These are phyloP conservation scores for Eptesicus fuscus DNA, from an alignment of 2,113 vertebrate genomes.

Conservation along the genomic window DNA sequence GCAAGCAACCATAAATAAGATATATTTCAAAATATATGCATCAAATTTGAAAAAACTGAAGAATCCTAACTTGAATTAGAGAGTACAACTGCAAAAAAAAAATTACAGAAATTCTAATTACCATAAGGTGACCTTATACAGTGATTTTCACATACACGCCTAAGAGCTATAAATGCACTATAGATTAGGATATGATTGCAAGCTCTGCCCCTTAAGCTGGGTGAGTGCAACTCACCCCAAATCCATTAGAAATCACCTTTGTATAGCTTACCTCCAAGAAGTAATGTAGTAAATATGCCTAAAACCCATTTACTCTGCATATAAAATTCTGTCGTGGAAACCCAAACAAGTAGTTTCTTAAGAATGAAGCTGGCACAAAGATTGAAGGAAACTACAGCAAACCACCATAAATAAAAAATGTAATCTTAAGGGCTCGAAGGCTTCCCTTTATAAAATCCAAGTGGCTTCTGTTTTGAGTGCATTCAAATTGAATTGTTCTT, in stretches of 20 bases:
- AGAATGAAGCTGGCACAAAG: background rate
- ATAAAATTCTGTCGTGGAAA: slow-evolving; percentile 15
- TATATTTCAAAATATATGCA: background rate
- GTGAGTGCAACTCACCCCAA: background rate
- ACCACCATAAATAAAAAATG: background rate
- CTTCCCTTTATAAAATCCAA: background rate
- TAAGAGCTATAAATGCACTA: background rate
- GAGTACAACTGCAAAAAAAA: background rate
- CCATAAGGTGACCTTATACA: background rate
- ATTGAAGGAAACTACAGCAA: background rate
- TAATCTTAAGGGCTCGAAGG: background rate
- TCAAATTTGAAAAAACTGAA: background rate
- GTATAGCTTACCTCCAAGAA: background rate
- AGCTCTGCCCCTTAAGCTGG: background rate
- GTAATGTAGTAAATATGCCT: background rate
- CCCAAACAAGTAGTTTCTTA: slow-evolving; percentile 19
- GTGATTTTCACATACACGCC: background rate
- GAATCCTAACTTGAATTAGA: background rate
- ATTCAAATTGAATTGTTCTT: slow-evolving; percentile 1
- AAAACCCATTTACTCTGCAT: background rate
- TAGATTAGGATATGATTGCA: background rate
- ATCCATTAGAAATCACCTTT: background rate
- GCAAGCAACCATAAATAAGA: background rate
- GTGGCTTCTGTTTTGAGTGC: background rate
- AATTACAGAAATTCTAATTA: background rate